These are phyloP conservation scores for Tychaedon coryphoeus DNA, from an alignment of 2,113 vertebrate genomes.

Conservation along the genomic window DNA sequence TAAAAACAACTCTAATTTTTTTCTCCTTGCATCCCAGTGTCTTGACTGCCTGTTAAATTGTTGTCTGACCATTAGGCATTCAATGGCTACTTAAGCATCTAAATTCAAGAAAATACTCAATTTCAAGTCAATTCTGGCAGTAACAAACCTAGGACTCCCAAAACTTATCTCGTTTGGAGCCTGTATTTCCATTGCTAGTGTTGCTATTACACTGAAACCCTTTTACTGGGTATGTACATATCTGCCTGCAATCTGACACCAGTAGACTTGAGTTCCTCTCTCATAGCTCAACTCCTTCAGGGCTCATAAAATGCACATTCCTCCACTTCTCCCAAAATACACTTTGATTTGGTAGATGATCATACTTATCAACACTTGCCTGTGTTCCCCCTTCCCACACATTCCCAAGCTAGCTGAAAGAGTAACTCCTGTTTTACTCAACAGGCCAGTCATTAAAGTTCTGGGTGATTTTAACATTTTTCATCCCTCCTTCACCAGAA, in stretches of 20 bases:
- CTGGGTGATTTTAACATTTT: background rate
- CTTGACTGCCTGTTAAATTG: background rate
- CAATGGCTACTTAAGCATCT: background rate
- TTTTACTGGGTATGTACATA: background rate
- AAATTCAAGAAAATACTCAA: background rate
- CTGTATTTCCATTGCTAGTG: background rate
- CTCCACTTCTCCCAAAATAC: background rate
- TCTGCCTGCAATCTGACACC: slow-evolving; percentile 6
- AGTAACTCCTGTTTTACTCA: background rate
- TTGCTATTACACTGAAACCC: background rate
- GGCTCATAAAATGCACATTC: slow-evolving; percentile 28
- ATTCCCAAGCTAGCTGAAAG: background rate
- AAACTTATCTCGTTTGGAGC: background rate
- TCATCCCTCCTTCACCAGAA: background rate
- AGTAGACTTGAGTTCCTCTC: background rate
- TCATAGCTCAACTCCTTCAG: slow-evolving; percentile 14
- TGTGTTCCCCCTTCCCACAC: background rate
- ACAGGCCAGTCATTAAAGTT: background rate
- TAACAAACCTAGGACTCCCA: background rate
- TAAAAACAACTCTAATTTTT: background rate
- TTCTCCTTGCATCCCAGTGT: background rate
- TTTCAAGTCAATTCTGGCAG: background rate
- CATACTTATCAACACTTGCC: background rate
- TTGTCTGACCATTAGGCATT: background rate
- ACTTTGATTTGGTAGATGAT: slow-evolving; percentile 10